phyloP scores from a whole-genome alignment of 2,113 vertebrate species.

The Vanacampus margaritifer region DNA sequence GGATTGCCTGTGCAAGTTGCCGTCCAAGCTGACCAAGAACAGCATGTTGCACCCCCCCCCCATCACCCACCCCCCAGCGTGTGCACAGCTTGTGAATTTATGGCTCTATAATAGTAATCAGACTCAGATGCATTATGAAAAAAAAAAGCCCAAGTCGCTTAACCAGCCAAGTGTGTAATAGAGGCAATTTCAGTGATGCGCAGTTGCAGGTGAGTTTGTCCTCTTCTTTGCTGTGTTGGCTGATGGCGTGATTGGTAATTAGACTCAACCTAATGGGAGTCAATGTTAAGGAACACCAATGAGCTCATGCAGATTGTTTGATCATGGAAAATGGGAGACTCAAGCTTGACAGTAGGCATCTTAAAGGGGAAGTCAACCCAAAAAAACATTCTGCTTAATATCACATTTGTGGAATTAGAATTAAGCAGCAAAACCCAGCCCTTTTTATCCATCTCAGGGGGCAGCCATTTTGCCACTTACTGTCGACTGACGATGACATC shows the following conservation, averaged over 20 bases:
- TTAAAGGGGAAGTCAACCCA: no score
- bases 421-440: no score
- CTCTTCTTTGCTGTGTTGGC: constrained; percentile 44
- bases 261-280: constrained; percentile 27
- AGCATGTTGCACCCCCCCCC: constrained; percentile 13
- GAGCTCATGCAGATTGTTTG: background rate
- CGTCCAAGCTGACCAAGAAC: constrained; percentile 17
- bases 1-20: constrained; percentile 21
- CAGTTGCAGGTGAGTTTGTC: constrained; percentile 32
- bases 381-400: no score
- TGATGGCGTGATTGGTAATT: constrained; percentile 48
- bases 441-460: no score
- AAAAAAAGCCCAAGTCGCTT: constrained; percentile 33
- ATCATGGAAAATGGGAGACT: background rate
- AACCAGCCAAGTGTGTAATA: constrained; percentile 40
- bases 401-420: no score
- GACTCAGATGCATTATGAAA: constrained; percentile 33
- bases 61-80: background rate
- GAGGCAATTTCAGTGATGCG: constrained; percentile 49
- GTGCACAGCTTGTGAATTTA: constrained; percentile 43
- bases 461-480: no score
- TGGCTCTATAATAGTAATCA: constrained; percentile 41
- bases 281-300: constrained; percentile 24
- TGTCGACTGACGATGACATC: no score
- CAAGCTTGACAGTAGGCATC: background rate